Conservation (phyloP, 2,113 vertebrate species). For the human region DNA sequence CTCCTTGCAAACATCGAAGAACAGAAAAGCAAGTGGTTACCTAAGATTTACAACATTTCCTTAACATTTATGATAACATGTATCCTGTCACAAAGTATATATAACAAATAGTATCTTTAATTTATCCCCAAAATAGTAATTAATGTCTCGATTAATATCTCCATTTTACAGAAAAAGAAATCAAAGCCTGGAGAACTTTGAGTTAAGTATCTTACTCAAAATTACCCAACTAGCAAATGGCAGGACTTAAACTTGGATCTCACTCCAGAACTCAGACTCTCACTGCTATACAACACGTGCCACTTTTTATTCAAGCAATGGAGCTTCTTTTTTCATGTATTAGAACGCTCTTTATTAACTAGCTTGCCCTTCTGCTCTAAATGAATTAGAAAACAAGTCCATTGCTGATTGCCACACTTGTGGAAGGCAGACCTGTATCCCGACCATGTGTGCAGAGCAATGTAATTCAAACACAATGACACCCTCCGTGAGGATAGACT, state of each 20-base stretch:
- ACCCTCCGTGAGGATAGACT: not conserved
- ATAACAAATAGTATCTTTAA: not conserved
- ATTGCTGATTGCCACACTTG: not conserved
- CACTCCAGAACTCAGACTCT: not conserved
- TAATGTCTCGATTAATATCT: not conserved
- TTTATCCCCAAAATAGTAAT: not conserved
- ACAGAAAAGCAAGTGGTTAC: not conserved
- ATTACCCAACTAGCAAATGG: not conserved
- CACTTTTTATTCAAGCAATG: not conserved
- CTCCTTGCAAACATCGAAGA: not conserved
- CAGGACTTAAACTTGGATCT: not conserved
- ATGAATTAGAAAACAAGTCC: not conserved
- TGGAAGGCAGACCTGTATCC: not conserved
- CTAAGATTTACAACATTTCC: not conserved
- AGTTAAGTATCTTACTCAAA: not conserved
- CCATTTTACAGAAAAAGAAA: not conserved
- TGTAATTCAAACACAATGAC: not conserved
- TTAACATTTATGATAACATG: not conserved
- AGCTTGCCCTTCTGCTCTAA: not conserved
- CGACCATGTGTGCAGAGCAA: not conserved
- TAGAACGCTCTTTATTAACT: not conserved
- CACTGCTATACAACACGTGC: fast-evolving
- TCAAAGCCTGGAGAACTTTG: not conserved
- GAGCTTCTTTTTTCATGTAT: not conserved
- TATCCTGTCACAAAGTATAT: not conserved